Base-by-base conservation (phyloP, 2,888 invertebrate genomes). In the Caprella mutica region DNA sequence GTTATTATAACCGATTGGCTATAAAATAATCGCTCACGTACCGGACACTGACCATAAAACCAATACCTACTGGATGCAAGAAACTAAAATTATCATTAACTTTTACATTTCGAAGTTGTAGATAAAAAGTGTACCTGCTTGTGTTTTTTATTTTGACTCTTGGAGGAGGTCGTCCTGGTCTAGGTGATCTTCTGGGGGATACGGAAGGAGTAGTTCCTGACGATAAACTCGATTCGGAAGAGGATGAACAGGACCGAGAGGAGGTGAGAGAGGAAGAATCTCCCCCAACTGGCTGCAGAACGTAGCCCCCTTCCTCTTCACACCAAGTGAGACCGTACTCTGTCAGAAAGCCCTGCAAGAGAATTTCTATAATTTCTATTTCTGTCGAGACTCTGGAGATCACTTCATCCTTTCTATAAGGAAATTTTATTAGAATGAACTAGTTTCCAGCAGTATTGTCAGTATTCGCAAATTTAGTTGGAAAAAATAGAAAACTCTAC, bases 311-410 rank as follows among this genome's bases (percentile, higher is more conserved):
- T 35, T 60, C 64, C 1, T 52, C 60, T 52, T 64, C 60, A 19
- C 64, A 57, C 64, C 60, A 64, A 23, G 58, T 58, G 60, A 64
- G 58, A 6, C 64, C 64, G 38, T 60, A 64, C 30, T 64, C 64
- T 2, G 60, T 51, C 40, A 64, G 42, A 46, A 60, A 64, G 14
- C 59, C 23, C 64, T 64, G 63, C 19, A 19, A n/a, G 27, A 1
- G 26, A 24, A 40, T n/a, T 33, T 3, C 9, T 29, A 48, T n/a
- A n/a, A n/a, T n/a, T n/a, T n/a, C n/a, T n/a, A n/a, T n/a, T n/a
- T n/a, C n/a, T n/a, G n/a, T n/a, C n/a, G n/a, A n/a, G n/a, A n/a
- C n/a, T n/a, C n/a, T n/a, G n/a, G n/a, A n/a, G n/a, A n/a, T n/a
- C n/a, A n/a, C n/a, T n/a, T n/a, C n/a, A n/a, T n/a, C n/a, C n/a